A percentile compares a stretch with the other conserved stretches of the same genome.
These are phyloP conservation scores for Mayetiola destructor DNA, from an alignment of 2,888 invertebrate genomes.

Conservation along the genomic window DNA sequence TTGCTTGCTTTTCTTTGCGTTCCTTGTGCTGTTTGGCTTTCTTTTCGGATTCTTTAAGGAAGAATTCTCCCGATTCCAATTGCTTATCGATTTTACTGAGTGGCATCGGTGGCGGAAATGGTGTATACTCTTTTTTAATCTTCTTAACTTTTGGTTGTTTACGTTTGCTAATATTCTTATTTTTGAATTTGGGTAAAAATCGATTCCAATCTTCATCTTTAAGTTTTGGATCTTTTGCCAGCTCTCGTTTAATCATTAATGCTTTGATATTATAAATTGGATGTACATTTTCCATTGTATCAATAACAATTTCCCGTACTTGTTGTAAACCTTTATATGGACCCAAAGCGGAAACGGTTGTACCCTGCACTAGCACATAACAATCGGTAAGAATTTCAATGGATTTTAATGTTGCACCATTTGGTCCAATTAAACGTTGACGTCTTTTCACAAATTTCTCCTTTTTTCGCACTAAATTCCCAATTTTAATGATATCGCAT, in stretches of 20 bases:
- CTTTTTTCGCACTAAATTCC: constrained; percentile 72
- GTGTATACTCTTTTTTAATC: constrained; percentile 88
- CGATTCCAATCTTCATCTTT: constrained; percentile 93
- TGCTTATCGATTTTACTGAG: constrained; percentile 90
- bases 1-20: constrained; percentile 61
- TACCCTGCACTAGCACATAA: constrained; percentile 92
- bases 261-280: constrained; percentile 97
- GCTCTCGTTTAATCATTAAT: constrained; percentile 91
- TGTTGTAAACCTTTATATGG: constrained; percentile 82
- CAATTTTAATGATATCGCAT: constrained; percentile 94
- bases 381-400: constrained; percentile 92
- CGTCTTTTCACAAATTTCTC: constrained; percentile 91
- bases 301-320: constrained; percentile 78
- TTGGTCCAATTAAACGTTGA: constrained; percentile 88
- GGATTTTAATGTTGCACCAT: constrained; percentile 95
- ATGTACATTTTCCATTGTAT: constrained; percentile 98
- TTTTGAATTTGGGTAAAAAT: constrained; percentile 87
- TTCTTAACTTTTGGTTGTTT: constrained; percentile 79
- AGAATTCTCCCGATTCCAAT: constrained; percentile 92
- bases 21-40: constrained; percentile 55
- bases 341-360: constrained; percentile 92
- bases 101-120: constrained; percentile 88
- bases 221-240: constrained; percentile 83
- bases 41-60: constrained; percentile 75
- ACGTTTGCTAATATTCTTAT: constrained; percentile 73